Evolutionary conservation across 2,113 vertebrate species (phyloP).

Genomic region (Etia nguti): DNA sequence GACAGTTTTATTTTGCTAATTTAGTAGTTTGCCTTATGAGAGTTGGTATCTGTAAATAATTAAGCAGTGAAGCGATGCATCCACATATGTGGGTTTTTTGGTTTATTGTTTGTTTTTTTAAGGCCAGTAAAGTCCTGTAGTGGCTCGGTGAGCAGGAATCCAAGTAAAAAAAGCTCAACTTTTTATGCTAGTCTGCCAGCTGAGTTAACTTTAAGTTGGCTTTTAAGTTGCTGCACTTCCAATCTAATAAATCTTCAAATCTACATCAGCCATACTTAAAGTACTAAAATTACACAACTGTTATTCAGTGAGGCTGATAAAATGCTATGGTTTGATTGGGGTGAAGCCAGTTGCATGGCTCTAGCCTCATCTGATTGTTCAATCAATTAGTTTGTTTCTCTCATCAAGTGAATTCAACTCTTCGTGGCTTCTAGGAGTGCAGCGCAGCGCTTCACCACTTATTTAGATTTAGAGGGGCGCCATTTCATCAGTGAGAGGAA

Average conservation of each 20-base stretch:
- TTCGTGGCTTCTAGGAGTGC: background rate
- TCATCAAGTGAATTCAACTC: background rate
- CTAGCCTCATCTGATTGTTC: background rate
- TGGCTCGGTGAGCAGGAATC: background rate
- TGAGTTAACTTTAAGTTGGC: background rate
- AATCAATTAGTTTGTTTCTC: background rate
- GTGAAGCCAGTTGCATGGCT: background rate
- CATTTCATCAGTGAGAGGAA: background rate
- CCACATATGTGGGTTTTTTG: background rate
- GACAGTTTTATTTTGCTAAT: background rate
- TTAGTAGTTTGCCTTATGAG: background rate
- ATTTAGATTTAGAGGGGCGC: background rate
- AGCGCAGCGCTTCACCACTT: accelerated
- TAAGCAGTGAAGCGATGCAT: background rate
- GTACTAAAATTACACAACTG: background rate
- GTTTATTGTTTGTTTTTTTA: background rate
- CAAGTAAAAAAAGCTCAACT: background rate
- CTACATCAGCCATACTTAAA: background rate
- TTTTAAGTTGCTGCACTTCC: background rate
- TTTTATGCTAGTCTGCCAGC: background rate
- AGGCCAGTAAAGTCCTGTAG: background rate
- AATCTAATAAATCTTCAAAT: background rate
- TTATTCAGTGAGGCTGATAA: background rate
- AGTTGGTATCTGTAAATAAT: background rate
- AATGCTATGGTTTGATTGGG: background rate